Evolutionary conservation across 1,140 invertebrate species (phyloP), one percentile per base, ranked within the genome.

Genomic region (Tribolium castaneum): DNA sequence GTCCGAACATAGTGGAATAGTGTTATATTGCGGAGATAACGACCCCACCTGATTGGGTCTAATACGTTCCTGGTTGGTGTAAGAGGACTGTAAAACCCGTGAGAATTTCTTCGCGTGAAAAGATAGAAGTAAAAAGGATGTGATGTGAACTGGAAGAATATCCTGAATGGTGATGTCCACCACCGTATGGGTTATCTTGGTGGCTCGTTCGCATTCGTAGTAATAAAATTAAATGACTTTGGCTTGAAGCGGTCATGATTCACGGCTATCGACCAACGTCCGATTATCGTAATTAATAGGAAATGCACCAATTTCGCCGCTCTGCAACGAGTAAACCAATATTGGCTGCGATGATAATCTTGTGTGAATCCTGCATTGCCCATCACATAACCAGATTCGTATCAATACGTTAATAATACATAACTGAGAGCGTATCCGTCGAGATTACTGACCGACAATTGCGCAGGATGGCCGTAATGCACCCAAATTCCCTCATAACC

Each of bases 261-360:
- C 72, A 75, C 54, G 16, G 6, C 45, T 19, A 76, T 76, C 75
- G 35, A 76, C 9, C 54, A 16, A 62, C 9, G 50, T 59, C 59
- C 56, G 75, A 76, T 76, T 76, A 76, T 66, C 54, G 75, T 76
- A 76, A 76, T 76, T 76, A 76, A 76, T 76, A 76, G 75, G 75
- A 76, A 76, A 76, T 76, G 45, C 75, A 70, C 75, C 75, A 76
- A 76, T 76, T 76, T 76, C 75, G 22, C 56, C 75, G 50, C 54
- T 14, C 54, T 70, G 56, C 10, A 66, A 66, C 75, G 56, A 76
- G 56, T 70, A 52, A 76, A 50, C 75, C 75, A 76, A 70, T 76
- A 76, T 76, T 76, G 75, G 75, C 49, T 14, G 25, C 45, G 75
- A 76, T 76, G 49, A 49, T 75, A 75, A 75, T 75, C 72, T 75